Evolutionary conservation across 2,113 vertebrate species (phyloP), one percentile per base, ranked within the genome.

Genomic region (Pseudonaja textilis): DNA sequence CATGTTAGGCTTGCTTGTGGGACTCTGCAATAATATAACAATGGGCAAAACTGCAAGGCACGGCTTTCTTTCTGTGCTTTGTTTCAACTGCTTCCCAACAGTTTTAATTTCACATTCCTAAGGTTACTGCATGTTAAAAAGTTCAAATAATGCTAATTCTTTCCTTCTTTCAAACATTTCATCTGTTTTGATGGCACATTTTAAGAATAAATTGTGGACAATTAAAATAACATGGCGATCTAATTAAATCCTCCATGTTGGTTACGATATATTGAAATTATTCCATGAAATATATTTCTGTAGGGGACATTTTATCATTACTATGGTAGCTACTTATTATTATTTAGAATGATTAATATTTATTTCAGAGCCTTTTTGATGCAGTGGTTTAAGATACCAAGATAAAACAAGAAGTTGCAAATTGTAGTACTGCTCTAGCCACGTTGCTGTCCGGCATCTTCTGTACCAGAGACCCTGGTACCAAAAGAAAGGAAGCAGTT

Each of bases 1-100:
- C 97, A 97, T 96, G 96, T 96, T 97, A 97, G 97, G 93, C 64
- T 96, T 96, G 97, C 97, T 97, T 98, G 39, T 95, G 98, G 98
- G 98, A 98, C 97, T 95, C 95, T 98, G 98, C 94, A 98, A 99
- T 98, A 99, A 99, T 97, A 99, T 96, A 98, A 98, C 98, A 97
- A 98, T 97, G 97, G 98, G 98, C 98, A 98, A 97, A 96, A 97
- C 95, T 94, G 96, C 93, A 90, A 96, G 90, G 94, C 94, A 89
- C 91, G 96, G 95, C 96, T 96, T 96, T 94, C 96, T 96, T 98
- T 98, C 97, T 95, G 96, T 95, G 96, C 96, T 94, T 97, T 96
- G 95, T 97, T 97, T 97, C 97, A 96, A 96, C 93, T 96, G 95
- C 95, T 97, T 97, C 95, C 96, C 97, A 97, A 95, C 95, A 96